Evolutionary conservation across 2,113 vertebrate genomes (phyloP), one percentile per base, ranked within the genome.

Genomic region (Epinephelus cyanopodus): DNA sequence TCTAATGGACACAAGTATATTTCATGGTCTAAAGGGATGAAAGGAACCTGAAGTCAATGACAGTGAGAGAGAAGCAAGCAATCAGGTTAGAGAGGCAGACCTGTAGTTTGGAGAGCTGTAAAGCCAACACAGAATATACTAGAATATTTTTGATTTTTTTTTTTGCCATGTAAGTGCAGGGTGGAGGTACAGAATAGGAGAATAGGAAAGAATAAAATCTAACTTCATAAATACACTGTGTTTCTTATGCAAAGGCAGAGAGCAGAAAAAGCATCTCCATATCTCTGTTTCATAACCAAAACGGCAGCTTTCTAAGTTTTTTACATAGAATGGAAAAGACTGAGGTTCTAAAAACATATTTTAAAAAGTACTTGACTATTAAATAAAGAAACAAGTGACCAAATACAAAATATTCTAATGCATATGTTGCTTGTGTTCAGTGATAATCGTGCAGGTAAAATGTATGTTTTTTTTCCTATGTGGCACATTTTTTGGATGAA

Each of bases 11-110:
- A 15, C 23, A 4, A 47, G 7, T 13, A n/a, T 15, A 52, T 29
- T 8, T 50, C 25, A 3, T 25, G 52, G 48, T 39, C 7, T 25
- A 5, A 23, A 39, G 52, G 14, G 33, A 21, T 23, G 10, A 19
- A 25, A n/a, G 48, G 14, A 15, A 48, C 4, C 27, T 47, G 39
- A 56, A 25, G 39, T 29, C 2, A 18, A 18, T 47, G 48, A 63
- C 45, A 18, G 19, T 11, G 37, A 37, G 50, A 37, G 50, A 60
- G n/a, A 69, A 67, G 70, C 65, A 25, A 50, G 42, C 70, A 80
- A 65, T 70, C 58, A 42, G 70, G 15, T 48, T 60, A 15, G 1
- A 45, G 54, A 74, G 23, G 33, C 33, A 8, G 33, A 45, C 42
- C 42, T 45, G 25, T 62, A 5, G 62, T 58, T 57, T 61, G 15